These are phyloP conservation scores for Salminus brasiliensis DNA, from an alignment of 2,113 vertebrate species.

Conservation along the genomic window DNA sequence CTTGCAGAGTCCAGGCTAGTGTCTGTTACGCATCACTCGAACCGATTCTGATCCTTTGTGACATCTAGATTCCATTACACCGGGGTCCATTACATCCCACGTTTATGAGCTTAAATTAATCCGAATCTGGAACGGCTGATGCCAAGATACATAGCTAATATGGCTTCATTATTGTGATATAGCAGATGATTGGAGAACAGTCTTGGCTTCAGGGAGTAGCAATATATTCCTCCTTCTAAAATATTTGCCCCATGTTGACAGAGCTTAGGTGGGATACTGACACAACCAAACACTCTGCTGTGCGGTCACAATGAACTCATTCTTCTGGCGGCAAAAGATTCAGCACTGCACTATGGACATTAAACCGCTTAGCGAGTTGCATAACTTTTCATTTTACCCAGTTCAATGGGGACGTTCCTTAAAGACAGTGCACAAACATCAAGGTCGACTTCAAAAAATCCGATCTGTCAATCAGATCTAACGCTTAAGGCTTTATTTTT, in stretches of 20 bases:
- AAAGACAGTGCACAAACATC: background rate
- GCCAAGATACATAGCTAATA: background rate
- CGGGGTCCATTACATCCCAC: background rate
- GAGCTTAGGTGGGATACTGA: background rate
- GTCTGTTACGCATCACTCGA: conserved; percentile 22
- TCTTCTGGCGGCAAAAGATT: background rate
- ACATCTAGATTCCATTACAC: conserved; percentile 1
- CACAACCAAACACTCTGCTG: background rate
- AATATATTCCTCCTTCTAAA: conserved; percentile 11
- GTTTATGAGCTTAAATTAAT: conserved; percentile 2
- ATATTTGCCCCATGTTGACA: conserved; percentile 1
- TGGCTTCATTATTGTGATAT: background rate
- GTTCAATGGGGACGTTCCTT: background rate
- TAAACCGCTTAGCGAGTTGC: background rate
- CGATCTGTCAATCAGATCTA: background rate
- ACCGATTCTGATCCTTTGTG: conserved; percentile 3
- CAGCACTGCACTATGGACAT: background rate
- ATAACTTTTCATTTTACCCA: background rate
- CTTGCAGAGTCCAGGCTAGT: conserved; percentile 1
- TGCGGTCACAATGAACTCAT: conserved; percentile 10
- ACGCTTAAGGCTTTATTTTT: background rate
- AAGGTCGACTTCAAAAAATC: background rate
- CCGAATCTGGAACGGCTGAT: conserved; percentile 10
- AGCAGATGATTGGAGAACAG: background rate
- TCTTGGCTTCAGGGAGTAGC: background rate